A percentile compares a stretch with the other conserved stretches of the same genome.
phyloP scores from a whole-genome alignment of 2,888 invertebrate species.

The Phania funesta region DNA sequence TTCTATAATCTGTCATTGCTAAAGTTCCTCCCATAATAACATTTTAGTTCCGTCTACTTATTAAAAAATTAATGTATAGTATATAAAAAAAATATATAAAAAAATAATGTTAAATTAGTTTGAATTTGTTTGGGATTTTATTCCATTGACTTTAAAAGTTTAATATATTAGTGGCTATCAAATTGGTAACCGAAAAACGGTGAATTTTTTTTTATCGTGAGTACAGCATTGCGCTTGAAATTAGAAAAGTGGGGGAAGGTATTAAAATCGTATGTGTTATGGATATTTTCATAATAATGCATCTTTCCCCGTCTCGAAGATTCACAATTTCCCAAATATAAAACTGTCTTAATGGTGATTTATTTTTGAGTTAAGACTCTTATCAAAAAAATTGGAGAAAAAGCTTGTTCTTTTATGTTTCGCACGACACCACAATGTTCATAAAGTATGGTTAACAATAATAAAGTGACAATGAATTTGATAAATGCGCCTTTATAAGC shows the following conservation, averaged over 20 bases:
- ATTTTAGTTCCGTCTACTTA: too few species aligned
- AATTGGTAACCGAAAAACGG: too few species aligned
- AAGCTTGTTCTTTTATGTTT: conserved; percentile 10
- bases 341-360: conserved; percentile 64
- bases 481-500: conserved; percentile 73
- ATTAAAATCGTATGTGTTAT: conserved; percentile 76
- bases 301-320: conserved; percentile 20
- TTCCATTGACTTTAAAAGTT: too few species aligned
- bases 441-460: conserved; percentile 56
- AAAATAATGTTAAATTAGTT: too few species aligned
- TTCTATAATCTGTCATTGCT: too few species aligned
- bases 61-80: too few species aligned
- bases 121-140: too few species aligned
- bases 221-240: too few species aligned
- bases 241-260: neutral
- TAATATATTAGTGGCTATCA: too few species aligned
- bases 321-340: conserved; percentile 48
- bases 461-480: conserved; percentile 73
- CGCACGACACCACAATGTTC: neutral
- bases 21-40: too few species aligned
- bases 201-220: too few species aligned
- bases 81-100: too few species aligned
- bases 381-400: conserved; percentile 24
- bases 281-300: conserved; percentile 68
- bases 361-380: conserved; percentile 47